Percentiles rank a stretch among this genome's conserved stretches.
Conservation (phyloP, 2,113 vertebrate species). For the Ochotona curzoniae region DNA sequence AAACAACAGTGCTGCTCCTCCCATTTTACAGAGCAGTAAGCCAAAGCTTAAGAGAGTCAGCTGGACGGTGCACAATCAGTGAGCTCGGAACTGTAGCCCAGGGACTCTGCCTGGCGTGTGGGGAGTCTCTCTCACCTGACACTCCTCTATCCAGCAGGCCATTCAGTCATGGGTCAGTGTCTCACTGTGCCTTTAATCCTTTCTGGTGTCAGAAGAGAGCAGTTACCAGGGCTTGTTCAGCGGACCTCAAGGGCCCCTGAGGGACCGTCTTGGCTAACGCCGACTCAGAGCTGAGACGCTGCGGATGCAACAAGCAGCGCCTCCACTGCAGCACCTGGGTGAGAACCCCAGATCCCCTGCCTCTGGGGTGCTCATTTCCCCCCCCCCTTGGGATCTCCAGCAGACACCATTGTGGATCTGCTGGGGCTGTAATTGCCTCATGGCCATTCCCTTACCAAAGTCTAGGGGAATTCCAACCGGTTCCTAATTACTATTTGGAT, state of each 20-base stretch:
- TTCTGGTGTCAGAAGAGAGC: not conserved
- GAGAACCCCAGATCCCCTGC: not conserved
- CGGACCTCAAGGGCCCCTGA: not conserved
- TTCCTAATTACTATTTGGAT: slow-evolving; percentile 37
- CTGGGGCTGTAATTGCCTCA: not conserved
- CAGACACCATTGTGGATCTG: accelerated
- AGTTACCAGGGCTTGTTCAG: not conserved
- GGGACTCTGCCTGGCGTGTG: not conserved
- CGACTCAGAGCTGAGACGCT: not conserved
- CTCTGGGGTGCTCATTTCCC: not conserved
- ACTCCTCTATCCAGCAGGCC: not conserved
- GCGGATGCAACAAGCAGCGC: not conserved
- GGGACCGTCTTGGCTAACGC: not conserved
- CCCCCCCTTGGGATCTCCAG: not conserved
- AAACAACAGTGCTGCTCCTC: not conserved
- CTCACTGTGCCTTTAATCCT: not conserved
- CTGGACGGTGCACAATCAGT: not conserved
- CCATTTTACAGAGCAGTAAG: slow-evolving; percentile 14
- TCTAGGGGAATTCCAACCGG: slow-evolving; percentile 7
- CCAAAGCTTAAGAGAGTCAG: not conserved
- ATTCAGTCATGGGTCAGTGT: not conserved
- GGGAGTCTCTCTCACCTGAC: not conserved
- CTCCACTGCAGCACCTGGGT: not conserved
- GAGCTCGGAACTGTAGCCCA: not conserved
- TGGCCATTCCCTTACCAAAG: not conserved